phyloP scores from a whole-genome alignment of 2,797 vertebrate genomes.

The Vultur gryphus region DNA sequence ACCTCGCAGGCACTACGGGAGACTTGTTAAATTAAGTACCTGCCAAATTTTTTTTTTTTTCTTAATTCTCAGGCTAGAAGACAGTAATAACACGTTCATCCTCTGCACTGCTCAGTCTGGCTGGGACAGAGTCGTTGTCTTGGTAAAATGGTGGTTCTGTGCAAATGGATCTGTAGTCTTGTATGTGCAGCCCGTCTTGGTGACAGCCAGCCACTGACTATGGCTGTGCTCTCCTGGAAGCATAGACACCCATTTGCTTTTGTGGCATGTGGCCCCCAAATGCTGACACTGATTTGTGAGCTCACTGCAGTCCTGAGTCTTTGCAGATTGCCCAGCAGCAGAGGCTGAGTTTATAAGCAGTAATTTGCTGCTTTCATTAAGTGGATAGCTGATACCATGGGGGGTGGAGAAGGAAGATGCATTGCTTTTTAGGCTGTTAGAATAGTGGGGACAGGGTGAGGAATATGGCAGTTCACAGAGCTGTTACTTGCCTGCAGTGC shows the following conservation, averaged over 20 bases:
- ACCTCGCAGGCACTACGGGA: not conserved
- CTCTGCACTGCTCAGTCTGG: not conserved
- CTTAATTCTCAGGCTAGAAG: slow-evolving; percentile 20
- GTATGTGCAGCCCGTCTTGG: fast-evolving
- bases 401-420: not conserved
- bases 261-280: not conserved
- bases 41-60: not conserved
- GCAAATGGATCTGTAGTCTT: fast-evolving
- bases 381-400: not conserved
- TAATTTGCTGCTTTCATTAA: not conserved
- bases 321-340: not conserved
- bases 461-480: not conserved
- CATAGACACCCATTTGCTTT: not conserved
- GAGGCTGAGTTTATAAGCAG: not conserved
- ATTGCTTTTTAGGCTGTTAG: not conserved
- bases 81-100: not conserved
- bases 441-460: not conserved
- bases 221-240: not conserved
- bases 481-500: not conserved
- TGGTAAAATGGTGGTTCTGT: not conserved
- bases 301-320: not conserved
- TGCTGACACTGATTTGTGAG: not conserved
- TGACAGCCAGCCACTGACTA: not conserved
- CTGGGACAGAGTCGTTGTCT: not conserved
- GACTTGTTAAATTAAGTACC: not conserved